Conservation (phyloP, 2,888 invertebrate species). For the Eupsilia transversa region DNA sequence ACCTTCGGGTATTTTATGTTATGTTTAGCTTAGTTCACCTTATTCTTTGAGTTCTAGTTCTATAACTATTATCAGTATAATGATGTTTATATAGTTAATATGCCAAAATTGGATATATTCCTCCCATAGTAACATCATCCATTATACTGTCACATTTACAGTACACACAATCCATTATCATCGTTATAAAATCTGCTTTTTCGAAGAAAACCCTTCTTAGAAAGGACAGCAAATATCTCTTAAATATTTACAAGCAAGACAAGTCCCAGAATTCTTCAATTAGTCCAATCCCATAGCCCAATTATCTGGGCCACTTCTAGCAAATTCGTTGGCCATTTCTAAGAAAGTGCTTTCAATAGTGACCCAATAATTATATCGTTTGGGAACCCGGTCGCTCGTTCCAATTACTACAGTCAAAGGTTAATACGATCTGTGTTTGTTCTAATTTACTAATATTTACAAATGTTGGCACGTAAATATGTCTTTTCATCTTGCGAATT, state of each 20-base stretch:
- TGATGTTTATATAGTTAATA: neutral
- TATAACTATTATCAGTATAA: constrained; percentile 1
- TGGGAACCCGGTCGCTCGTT: constrained; percentile 41
- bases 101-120: neutral
- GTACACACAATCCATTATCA: neutral
- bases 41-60: neutral
- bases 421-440: constrained; percentile 40
- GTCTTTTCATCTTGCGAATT: neutral
- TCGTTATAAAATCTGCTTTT: neutral
- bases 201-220: constrained; percentile 1
- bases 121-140: neutral
- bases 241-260: constrained; percentile 20
- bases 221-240: constrained; percentile 1
- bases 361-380: constrained; percentile 60
- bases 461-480: neutral
- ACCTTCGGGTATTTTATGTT: too few relatives aligned
- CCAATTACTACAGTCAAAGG: constrained; percentile 48
- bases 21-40: neutral
- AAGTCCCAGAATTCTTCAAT: constrained; percentile 21
- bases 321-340: constrained; percentile 50
- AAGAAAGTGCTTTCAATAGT: constrained; percentile 50
- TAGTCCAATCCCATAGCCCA: constrained; percentile 25
- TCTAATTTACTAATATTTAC: constrained; percentile 45
- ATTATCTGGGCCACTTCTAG: constrained; percentile 22
- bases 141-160: neutral